Conservation (phyloP, 2,113 vertebrate species). For the Clarias macrocephalus region DNA sequence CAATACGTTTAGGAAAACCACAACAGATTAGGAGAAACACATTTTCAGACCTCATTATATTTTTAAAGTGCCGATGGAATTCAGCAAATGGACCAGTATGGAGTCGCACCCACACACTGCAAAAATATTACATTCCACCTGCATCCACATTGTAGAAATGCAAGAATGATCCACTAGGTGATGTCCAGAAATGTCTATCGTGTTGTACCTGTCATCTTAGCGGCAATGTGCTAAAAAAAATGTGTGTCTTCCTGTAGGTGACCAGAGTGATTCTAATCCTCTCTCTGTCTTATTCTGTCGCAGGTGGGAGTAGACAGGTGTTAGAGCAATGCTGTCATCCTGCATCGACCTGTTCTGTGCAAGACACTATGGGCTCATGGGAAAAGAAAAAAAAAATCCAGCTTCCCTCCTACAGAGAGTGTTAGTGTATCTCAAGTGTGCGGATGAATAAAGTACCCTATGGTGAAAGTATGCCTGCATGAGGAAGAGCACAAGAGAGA, state of each 20-base stretch:
- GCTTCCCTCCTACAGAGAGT: conserved; percentile 25
- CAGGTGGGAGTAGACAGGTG: conserved; percentile 52
- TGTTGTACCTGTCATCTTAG: conserved; percentile 39
- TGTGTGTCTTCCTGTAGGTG: conserved; percentile 34
- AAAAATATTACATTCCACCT: conserved; percentile 5
- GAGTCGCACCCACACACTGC: not conserved
- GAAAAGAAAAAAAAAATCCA: conserved; percentile 37
- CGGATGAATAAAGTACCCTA: conserved; percentile 51
- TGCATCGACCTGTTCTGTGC: conserved; percentile 17
- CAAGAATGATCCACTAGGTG: conserved; percentile 36
- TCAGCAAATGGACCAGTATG: not conserved
- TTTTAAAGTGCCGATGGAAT: not conserved
- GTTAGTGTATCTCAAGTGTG: conserved; percentile 35
- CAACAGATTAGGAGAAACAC: not conserved
- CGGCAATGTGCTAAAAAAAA: conserved; percentile 30
- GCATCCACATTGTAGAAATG: conserved; percentile 28
- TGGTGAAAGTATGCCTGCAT: conserved; percentile 51
- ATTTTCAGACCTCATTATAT: conserved; percentile 6
- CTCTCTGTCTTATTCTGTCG: conserved; percentile 39
- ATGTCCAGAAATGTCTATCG: conserved; percentile 38
- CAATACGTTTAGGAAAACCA: not conserved
- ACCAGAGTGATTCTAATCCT: conserved; percentile 51
- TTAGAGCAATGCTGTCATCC: conserved; percentile 49
- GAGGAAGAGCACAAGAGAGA: conserved; percentile 55
- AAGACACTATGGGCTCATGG: conserved; percentile 18